phyloP scores from a whole-genome alignment of 2,888 invertebrate species.

The Andrena fulva region DNA sequence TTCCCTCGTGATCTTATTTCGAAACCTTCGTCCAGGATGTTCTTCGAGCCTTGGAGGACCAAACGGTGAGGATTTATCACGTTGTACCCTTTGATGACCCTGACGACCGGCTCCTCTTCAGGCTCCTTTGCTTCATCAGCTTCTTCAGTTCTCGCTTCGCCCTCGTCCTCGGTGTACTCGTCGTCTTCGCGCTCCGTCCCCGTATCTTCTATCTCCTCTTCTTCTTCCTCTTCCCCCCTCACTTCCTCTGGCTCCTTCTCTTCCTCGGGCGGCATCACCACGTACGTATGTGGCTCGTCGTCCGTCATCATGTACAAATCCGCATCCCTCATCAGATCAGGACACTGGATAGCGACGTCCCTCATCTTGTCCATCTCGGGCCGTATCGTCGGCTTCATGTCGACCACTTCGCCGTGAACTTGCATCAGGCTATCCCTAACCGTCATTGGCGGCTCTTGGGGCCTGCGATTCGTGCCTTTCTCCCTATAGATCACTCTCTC shows the following conservation, averaged over 20 bases:
- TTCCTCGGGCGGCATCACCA: constrained; percentile 40
- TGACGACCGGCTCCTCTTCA: constrained; percentile 44
- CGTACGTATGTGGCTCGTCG: constrained; percentile 70
- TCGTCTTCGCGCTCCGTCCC: constrained; percentile 17
- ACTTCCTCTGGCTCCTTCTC: constrained; percentile 21
- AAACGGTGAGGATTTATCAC: constrained; percentile 76
- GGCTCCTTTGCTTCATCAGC: not conserved
- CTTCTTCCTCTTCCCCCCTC: constrained; percentile 48
- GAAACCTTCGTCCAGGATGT: constrained; percentile 70
- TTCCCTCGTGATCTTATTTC: constrained; percentile 68
- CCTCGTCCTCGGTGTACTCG: not conserved
- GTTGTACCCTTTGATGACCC: constrained; percentile 68
- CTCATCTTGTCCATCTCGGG: constrained; percentile 52
- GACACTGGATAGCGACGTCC: constrained; percentile 72
- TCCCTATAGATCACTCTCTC: constrained; percentile 80
- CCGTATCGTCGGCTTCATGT: constrained; percentile 74
- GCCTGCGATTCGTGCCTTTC: constrained; percentile 77
- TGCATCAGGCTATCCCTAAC: constrained; percentile 11
- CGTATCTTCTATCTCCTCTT: constrained; percentile 25
- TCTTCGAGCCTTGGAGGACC: constrained; percentile 75
- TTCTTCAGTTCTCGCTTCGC: not conserved
- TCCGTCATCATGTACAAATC: constrained; percentile 73
- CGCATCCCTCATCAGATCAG: constrained; percentile 74
- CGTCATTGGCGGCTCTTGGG: constrained; percentile 50
- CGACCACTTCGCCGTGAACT: constrained; percentile 52